Percentiles rank a stretch among this genome's conserved stretches.
Evolutionary conservation across 2,888 invertebrate genomes (phyloP).

Genomic region (Ochropleura plecta): DNA sequence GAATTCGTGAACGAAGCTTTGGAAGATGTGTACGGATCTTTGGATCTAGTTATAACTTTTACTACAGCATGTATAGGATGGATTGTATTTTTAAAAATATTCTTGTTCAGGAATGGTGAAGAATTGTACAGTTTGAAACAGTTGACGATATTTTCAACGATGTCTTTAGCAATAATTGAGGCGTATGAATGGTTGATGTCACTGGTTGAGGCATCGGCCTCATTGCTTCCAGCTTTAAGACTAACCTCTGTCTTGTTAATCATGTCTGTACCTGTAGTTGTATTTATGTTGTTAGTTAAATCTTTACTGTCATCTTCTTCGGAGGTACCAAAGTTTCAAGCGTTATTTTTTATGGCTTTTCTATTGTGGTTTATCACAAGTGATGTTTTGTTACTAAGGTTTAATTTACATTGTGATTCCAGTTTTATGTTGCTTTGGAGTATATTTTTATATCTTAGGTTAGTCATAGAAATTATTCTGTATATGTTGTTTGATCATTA

Average conservation of each 20-base stretch:
- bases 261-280: constrained; percentile 58
- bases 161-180: constrained; percentile 53
- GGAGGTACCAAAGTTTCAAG: constrained; percentile 41
- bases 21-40: constrained; percentile 20
- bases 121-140: constrained; percentile 61
- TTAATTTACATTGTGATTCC: constrained; percentile 49
- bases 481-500: constrained; percentile 57
- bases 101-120: constrained; percentile 60
- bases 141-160: constrained; percentile 42
- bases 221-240: constrained; percentile 45
- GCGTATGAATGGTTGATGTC: constrained; percentile 49
- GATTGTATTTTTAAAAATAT: constrained; percentile 64
- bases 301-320: constrained; percentile 44
- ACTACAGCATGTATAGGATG: constrained; percentile 56
- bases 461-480: constrained; percentile 55
- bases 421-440: constrained; percentile 25
- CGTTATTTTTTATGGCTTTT: constrained; percentile 57
- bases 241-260: constrained; percentile 60
- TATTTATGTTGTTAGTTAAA: constrained; percentile 45
- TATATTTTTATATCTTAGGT: constrained; percentile 51
- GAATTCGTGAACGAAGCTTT: not conserved
- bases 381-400: constrained; percentile 58
- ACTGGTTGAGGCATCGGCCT: not conserved
- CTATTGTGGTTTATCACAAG: constrained; percentile 57
- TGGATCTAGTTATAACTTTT: constrained; percentile 58